Evolutionary conservation across 2,113 vertebrate genomes (phyloP), one percentile per base, ranked within the genome.

Genomic region (Anguilla japonica): DNA sequence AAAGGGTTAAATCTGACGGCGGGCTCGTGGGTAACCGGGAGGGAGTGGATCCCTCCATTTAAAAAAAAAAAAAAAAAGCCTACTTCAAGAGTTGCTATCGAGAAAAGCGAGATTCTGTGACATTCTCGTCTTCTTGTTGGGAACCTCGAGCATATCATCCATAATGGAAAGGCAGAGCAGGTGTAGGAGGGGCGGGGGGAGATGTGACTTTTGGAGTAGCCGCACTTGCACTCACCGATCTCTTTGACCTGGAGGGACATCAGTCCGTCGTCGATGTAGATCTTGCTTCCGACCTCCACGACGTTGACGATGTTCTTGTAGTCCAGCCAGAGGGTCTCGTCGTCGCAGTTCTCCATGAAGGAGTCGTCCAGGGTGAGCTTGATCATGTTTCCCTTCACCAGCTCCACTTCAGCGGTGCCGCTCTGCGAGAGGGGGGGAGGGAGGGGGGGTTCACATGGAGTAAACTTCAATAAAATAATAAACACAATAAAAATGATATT

Each of bases 271-370:
- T 99, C 98, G 79, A 99, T 87, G 0, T 95, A 99, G 95, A 99
- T 86, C 91, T 98, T 97, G 94, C 94, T 95, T 90, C 97, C 98
- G 7, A 92, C 0, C 0, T 98, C 91, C 39, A 99, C 93, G 79
- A 99, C 98, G 88, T 98, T 98, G 92, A 56, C 96, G 87, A 99
- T 96, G 90, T 99, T 99, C 94, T 99, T 99, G 94, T 99, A 99
- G 95, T 99, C 98, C n/a, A 99, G 1, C 98, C 98, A 99, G 85
- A 99, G 93, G 0, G 90, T 82, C 0, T 96, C 96, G 53, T 99
- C 98, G 0, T 99, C 97, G 0, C 98, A 99, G 0, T 96, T 98
- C 0, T 99, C 97, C 96, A 92, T 97, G 94, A 91, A 98, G 75
- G 96, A 91, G 15, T 99, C 91, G 7, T 99, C 97, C 7, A 98